phyloP scores from a whole-genome alignment of 2,888 invertebrate genomes.

The Tillus elongatus region DNA sequence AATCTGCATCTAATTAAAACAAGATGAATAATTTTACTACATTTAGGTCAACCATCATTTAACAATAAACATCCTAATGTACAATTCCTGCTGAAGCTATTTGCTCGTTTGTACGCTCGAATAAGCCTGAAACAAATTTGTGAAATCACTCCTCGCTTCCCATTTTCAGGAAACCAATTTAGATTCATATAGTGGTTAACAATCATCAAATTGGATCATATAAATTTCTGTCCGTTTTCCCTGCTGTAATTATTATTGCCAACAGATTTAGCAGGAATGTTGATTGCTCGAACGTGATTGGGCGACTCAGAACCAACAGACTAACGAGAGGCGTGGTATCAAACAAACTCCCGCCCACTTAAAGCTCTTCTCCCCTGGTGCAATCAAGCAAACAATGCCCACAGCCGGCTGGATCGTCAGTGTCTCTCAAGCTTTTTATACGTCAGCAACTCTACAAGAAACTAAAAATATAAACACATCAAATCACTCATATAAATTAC shows the following conservation, averaged over 20 bases:
- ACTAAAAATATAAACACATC: too few species aligned
- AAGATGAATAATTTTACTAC: too few species aligned
- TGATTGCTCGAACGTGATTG: background rate
- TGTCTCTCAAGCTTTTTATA: too few species aligned
- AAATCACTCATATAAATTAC: too few species aligned
- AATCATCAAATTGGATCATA: conserved; percentile 3
- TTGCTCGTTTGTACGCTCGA: background rate
- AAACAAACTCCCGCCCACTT: background rate
- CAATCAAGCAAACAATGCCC: too few species aligned
- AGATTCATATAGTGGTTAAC: conserved; percentile 2
- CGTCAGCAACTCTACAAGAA: too few species aligned
- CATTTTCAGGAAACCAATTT: background rate
- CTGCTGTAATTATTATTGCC: conserved; percentile 3
- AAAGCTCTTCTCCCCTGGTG: background rate
- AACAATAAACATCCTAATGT: too few species aligned
- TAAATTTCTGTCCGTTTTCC: background rate
- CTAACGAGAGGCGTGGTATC: background rate
- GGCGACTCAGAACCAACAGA: background rate
- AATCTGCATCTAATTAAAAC: too few species aligned
- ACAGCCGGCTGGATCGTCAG: too few species aligned
- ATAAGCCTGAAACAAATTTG: background rate
- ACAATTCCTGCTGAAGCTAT: too few species aligned
- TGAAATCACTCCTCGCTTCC: background rate
- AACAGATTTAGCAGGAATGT: conserved; percentile 3
- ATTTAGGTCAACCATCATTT: too few species aligned